Conservation (phyloP, 53 echinoderm and acorn worm species). For the Echinometra lucunter region DNA sequence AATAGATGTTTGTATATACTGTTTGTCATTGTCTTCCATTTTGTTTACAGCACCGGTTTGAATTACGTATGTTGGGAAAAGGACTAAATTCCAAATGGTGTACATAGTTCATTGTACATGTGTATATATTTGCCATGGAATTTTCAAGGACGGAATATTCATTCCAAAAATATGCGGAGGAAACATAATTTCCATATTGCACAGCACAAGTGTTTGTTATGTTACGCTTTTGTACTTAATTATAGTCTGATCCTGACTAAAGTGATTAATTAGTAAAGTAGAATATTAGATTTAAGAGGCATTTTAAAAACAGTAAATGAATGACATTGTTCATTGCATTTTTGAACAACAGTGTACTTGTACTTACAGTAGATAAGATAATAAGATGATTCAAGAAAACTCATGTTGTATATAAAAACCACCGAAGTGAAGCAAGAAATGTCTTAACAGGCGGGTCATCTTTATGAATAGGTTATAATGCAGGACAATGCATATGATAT, state of each 20-base stretch:
- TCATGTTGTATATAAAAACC: too few relatives aligned
- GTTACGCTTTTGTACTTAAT: neutral
- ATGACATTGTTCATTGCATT: too few relatives aligned
- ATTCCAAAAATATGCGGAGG: neutral
- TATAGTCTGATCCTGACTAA: neutral
- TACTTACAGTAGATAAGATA: neutral
- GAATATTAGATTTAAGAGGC: too few relatives aligned
- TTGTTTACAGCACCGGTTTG: neutral
- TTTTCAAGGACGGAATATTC: neutral
- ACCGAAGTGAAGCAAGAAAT: too few relatives aligned
- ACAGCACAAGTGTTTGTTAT: neutral
- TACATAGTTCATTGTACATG: too few relatives aligned
- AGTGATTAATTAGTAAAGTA: neutral
- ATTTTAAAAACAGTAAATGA: too few relatives aligned
- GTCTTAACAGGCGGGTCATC: too few relatives aligned
- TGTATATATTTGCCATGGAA: too few relatives aligned
- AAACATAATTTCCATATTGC: neutral
- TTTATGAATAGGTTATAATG: too few relatives aligned
- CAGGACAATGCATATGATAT: too few relatives aligned
- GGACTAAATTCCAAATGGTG: neutral
- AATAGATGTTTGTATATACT: neutral
- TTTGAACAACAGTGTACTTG: too few relatives aligned
- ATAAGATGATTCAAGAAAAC: too few relatives aligned
- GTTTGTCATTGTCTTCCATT: slow-evolving; percentile 10
- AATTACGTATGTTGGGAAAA: neutral